Conservation (phyloP, 2,888 invertebrate genomes). For the Pycnomerus fuliginosus region DNA sequence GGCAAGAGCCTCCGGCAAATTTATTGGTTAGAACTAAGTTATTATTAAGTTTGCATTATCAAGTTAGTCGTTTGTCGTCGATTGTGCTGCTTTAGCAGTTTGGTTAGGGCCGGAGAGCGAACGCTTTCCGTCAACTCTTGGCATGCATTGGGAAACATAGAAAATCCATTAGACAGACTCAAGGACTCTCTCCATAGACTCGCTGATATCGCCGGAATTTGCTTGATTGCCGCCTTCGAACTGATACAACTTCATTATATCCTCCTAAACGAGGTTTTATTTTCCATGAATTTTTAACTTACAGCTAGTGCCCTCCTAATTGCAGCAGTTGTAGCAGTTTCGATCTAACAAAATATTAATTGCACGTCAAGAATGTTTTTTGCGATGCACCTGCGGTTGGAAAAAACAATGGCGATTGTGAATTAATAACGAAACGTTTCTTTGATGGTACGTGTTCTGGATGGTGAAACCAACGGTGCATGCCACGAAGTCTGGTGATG, state of each 20-base stretch:
- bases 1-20: conserved; percentile 32
- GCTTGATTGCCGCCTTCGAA: conserved; percentile 24
- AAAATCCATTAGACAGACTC: conserved; percentile 52
- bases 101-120: conserved; percentile 32
- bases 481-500: no score
- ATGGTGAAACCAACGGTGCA: no score
- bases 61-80: conserved; percentile 47
- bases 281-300: conserved; percentile 17
- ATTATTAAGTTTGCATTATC: conserved; percentile 49
- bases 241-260: conserved; percentile 23
- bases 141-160: conserved; percentile 49
- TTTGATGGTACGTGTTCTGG: no score
- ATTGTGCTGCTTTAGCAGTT: conserved; percentile 41
- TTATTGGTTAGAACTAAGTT: conserved; percentile 40
- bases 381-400: no score
- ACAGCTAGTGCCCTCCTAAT: no score
- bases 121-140: conserved; percentile 43
- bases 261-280: conserved; percentile 17
- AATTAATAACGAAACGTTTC: no score
- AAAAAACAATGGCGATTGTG: no score
- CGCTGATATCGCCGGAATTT: conserved; percentile 19
- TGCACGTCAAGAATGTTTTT: no score
- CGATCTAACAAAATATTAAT: no score
- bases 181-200: conserved; percentile 36
- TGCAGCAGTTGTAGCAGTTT: no score